These are phyloP conservation scores for Polyploca ridens DNA, from an alignment of 2,888 invertebrate genomes.

Conservation along the genomic window DNA sequence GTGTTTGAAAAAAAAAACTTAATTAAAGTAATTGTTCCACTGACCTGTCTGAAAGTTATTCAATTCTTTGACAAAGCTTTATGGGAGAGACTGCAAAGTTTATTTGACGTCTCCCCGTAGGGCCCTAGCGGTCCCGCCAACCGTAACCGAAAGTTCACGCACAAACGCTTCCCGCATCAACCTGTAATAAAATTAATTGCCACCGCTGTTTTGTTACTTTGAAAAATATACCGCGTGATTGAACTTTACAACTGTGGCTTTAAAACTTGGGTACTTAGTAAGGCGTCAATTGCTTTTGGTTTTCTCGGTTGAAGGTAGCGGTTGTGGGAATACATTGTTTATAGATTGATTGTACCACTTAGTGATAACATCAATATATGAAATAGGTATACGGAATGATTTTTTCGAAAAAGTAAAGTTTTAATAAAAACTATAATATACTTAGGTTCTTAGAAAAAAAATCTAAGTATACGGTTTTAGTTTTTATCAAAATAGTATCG, in stretches of 20 bases:
- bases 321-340: background rate
- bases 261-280: slow-evolving; percentile 6
- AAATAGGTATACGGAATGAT: too few relatives aligned
- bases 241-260: background rate
- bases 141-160: slow-evolving; percentile 57
- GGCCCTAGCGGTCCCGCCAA: slow-evolving; percentile 42
- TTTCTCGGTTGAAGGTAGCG: background rate
- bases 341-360: too few relatives aligned
- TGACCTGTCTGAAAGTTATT: background rate
- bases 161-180: slow-evolving; percentile 51
- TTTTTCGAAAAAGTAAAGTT: too few relatives aligned
- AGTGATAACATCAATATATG: too few relatives aligned
- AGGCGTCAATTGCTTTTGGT: slow-evolving; percentile 6
- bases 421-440: too few relatives aligned
- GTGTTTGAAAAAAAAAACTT: too few relatives aligned
- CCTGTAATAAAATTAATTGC: slow-evolving; percentile 64
- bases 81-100: slow-evolving; percentile 60
- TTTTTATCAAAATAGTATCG: too few relatives aligned
- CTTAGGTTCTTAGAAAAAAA: too few relatives aligned
- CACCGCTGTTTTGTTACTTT: slow-evolving; percentile 31
- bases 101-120: slow-evolving; percentile 62
- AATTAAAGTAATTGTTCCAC: background rate
- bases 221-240: slow-evolving; percentile 15
- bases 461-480: too few relatives aligned
- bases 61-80: slow-evolving; percentile 41